phyloP scores from a whole-genome alignment of 2,888 invertebrate genomes.

The Ormyrus pomaceus region DNA sequence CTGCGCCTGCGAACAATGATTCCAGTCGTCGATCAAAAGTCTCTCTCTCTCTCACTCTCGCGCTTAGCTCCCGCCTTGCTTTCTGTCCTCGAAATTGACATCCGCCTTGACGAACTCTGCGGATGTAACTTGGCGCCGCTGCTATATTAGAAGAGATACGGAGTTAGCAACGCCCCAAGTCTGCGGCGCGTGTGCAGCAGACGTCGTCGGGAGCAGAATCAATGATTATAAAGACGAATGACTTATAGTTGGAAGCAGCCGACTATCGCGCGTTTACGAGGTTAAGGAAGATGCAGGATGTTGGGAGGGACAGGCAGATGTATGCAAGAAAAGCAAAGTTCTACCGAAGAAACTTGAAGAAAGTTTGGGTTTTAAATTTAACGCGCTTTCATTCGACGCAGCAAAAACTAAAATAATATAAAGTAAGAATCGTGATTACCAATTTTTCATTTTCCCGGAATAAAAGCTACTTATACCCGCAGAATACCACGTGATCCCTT shows the following conservation, averaged over 20 bases:
- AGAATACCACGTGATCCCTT: too few relatives aligned
- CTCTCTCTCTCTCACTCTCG: neutral
- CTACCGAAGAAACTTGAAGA: too few relatives aligned
- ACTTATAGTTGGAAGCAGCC: conserved; percentile 37
- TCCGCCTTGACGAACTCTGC: conserved; percentile 11
- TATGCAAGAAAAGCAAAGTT: neutral
- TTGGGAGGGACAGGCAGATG: neutral
- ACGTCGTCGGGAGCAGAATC: conserved; percentile 45
- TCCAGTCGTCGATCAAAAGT: conserved; percentile 8
- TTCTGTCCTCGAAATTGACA: conserved; percentile 1
- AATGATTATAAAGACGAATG: conserved; percentile 49
- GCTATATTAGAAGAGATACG: neutral
- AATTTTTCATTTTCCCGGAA: too few relatives aligned
- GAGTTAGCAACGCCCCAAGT: neutral
- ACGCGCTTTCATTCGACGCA: too few relatives aligned
- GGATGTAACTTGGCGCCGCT: neutral
- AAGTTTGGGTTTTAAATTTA: too few relatives aligned
- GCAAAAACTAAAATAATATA: too few relatives aligned
- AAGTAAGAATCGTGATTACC: too few relatives aligned
- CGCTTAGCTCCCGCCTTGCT: too few relatives aligned
- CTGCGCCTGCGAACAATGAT: neutral
- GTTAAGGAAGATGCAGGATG: neutral
- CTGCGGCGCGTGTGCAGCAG: conserved; percentile 30
- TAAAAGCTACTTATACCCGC: too few relatives aligned
- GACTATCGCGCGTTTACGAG: neutral